phyloP scores from a whole-genome alignment of 2,113 vertebrate species.

The Chaetodon auriga region DNA sequence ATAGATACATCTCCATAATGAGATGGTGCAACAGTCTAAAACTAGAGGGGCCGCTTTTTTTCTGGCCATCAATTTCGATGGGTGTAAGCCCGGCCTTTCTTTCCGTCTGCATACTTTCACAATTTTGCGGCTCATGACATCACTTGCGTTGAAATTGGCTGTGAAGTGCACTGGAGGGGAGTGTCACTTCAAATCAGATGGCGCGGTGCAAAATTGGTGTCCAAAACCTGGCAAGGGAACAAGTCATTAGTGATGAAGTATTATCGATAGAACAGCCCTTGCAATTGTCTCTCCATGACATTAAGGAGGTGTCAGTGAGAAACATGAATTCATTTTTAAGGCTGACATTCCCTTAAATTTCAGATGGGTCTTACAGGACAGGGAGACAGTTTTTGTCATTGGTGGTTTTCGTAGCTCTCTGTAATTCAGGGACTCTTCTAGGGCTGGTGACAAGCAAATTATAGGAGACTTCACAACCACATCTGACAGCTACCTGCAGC shows the following conservation, averaged over 20 bases:
- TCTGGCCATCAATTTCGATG: constrained; percentile 14
- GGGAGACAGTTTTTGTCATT: neutral
- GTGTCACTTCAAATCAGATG: constrained; percentile 38
- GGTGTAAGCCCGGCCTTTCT: constrained; percentile 2
- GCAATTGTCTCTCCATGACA: constrained; percentile 11
- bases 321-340: neutral
- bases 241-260: constrained; percentile 39
- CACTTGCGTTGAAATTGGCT: constrained; percentile 20
- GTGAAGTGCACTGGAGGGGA: constrained; percentile 26
- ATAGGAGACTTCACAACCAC: neutral
- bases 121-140: constrained; percentile 8
- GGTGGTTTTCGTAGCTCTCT: neutral
- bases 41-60: neutral
- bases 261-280: constrained; percentile 16
- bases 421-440: neutral
- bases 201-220: constrained; percentile 34
- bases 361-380: neutral
- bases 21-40: constrained; percentile 35
- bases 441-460: neutral
- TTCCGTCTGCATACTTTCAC: constrained; percentile 11
- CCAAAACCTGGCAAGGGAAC: constrained; percentile 29
- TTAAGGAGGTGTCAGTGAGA: constrained; percentile 21
- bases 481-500: neutral
- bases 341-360: constrained; percentile 2
- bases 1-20: constrained; percentile 25